phyloP scores from a whole-genome alignment of 2,113 vertebrate species.

The Amblyopsis rosae region DNA sequence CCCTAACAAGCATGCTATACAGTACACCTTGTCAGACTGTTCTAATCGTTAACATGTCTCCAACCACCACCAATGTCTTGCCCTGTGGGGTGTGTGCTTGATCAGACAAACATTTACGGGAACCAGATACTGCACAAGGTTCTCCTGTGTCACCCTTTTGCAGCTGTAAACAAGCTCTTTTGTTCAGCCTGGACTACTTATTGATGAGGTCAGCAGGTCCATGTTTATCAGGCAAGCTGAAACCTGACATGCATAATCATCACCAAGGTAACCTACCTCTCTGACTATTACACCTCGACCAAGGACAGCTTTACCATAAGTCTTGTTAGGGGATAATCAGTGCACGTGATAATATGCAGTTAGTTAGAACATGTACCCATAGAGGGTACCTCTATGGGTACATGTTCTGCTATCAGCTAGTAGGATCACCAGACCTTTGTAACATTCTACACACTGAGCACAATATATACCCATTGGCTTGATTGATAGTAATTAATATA shows the following conservation, averaged over 20 bases:
- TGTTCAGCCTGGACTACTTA: slow-evolving; percentile 47
- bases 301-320: neutral
- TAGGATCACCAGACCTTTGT: slow-evolving; percentile 35
- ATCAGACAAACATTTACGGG: slow-evolving; percentile 30
- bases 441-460: too few relatives aligned
- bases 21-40: slow-evolving; percentile 3
- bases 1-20: slow-evolving; percentile 2
- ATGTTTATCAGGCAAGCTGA: slow-evolving; percentile 40
- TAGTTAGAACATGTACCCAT: neutral
- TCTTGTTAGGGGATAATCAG: neutral
- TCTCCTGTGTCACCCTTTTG: slow-evolving; percentile 44
- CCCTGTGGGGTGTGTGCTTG: neutral
- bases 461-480: too few relatives aligned
- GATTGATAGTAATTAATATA: too few relatives aligned
- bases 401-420: slow-evolving; percentile 10
- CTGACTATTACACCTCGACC: neutral
- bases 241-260: slow-evolving; percentile 17
- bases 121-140: slow-evolving; percentile 7
- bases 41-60: slow-evolving; percentile 9
- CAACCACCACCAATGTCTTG: neutral
- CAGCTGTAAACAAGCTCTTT: slow-evolving; percentile 48
- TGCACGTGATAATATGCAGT: slow-evolving; percentile 8
- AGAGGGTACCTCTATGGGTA: slow-evolving; percentile 10
- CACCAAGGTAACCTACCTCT: slow-evolving; percentile 5
- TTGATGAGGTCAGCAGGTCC: slow-evolving; percentile 53